A percentile compares a stretch with the other conserved stretches of the same genome.
phyloP scores from a whole-genome alignment of 2,888 invertebrate genomes.

The Protophormia terraenovae region DNA sequence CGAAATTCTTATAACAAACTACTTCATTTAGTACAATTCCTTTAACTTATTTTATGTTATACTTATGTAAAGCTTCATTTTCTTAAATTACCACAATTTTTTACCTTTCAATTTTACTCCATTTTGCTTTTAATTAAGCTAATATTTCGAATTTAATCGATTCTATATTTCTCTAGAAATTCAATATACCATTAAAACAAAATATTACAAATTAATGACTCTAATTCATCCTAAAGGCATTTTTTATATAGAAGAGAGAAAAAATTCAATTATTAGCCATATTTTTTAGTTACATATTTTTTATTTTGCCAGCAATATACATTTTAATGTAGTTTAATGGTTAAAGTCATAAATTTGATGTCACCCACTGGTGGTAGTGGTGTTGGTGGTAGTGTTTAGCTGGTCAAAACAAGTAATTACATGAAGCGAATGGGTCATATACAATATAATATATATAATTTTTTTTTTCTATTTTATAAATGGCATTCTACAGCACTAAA shows the following conservation, averaged over 20 bases:
- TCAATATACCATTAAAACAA: constrained; percentile 14
- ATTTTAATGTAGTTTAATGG: constrained; percentile 49
- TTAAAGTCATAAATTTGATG: constrained; percentile 66
- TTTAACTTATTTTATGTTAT: too few species aligned
- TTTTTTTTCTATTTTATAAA: neutral
- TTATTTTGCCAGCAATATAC: neutral
- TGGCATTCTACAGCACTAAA: neutral
- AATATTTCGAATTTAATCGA: neutral
- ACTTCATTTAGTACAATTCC: too few species aligned
- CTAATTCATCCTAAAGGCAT: constrained; percentile 63
- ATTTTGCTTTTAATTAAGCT: neutral
- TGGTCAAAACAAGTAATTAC: constrained; percentile 68
- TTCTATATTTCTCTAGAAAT: constrained; percentile 25
- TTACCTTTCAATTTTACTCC: neutral
- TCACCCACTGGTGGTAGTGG: constrained; percentile 63
- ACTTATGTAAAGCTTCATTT: neutral
- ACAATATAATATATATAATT: neutral
- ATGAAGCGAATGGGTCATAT: constrained; percentile 64
- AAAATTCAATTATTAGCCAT: constrained; percentile 58
- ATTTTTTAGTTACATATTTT: neutral
- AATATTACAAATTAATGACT: constrained; percentile 47
- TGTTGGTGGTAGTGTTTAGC: constrained; percentile 42
- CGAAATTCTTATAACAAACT: too few species aligned
- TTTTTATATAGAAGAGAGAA: constrained; percentile 51
- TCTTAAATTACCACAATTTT: neutral